These are phyloP conservation scores for Quadroppia sp. DNA, from an alignment of 2,888 invertebrate genomes.

Conservation along the genomic window DNA sequence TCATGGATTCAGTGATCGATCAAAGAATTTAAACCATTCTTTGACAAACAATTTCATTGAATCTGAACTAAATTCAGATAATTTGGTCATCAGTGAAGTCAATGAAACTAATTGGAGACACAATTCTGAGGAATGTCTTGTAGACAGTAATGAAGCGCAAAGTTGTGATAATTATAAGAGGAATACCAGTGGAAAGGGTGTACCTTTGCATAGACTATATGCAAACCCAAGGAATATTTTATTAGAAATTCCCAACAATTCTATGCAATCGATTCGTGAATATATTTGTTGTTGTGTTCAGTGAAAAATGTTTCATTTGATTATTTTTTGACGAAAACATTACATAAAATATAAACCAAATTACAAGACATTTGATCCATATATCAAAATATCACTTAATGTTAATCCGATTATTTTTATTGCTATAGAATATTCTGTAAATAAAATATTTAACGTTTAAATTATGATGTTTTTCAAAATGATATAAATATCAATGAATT, in stretches of 20 bases:
- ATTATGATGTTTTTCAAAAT: too few relatives aligned
- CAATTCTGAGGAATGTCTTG: not conserved
- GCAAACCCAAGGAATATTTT: constrained; percentile 1
- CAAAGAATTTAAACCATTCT: not conserved
- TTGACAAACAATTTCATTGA: not conserved
- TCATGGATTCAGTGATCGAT: not conserved
- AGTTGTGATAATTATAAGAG: not conserved
- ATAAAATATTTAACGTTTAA: too few relatives aligned
- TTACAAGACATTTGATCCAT: not conserved
- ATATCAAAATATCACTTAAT: not conserved
- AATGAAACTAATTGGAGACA: not conserved
- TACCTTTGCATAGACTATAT: not conserved
- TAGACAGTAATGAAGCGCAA: not conserved
- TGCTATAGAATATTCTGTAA: not conserved
- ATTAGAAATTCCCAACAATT: constrained; percentile 8
- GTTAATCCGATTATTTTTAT: not conserved
- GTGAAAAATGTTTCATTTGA: constrained; percentile 17
- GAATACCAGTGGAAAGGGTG: not conserved
- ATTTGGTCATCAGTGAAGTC: not conserved
- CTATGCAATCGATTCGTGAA: constrained; percentile 20
- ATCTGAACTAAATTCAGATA: not conserved
- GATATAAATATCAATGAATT: too few relatives aligned
- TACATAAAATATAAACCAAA: not conserved
- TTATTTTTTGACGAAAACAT: constrained; percentile 2
- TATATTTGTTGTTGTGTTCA: constrained; percentile 28